phyloP scores from a whole-genome alignment of 2,797 vertebrate species.

The Scleropages formosus region DNA sequence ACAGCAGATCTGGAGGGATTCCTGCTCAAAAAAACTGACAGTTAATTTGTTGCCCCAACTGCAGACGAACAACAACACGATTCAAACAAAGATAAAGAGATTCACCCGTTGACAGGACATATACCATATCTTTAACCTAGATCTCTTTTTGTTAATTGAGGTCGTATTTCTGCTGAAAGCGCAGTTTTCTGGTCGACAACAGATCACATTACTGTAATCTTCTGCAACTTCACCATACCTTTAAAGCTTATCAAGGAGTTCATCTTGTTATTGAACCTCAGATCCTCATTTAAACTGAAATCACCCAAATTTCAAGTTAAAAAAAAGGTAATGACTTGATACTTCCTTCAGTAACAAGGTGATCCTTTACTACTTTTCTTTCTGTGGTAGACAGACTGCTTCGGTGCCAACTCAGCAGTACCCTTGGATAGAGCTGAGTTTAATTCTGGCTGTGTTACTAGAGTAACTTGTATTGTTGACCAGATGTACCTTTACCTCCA shows the following conservation, averaged over 20 bases:
- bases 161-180: not conserved
- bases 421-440: no score
- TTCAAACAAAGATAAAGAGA: conserved; percentile 18
- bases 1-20: no score
- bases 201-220: not conserved
- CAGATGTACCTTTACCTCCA: no score
- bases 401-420: no score
- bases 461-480: no score
- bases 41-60: no score
- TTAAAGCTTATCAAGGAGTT: not conserved
- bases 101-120: not conserved
- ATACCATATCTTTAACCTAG: conserved; percentile 6
- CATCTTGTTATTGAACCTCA: not conserved
- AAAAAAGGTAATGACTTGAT: not conserved
- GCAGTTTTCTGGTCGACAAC: not conserved
- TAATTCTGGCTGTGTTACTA: no score
- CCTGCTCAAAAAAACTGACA: no score
- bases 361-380: no score
- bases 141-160: not conserved
- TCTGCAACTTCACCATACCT: not conserved
- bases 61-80: no score
- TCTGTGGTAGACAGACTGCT: no score
- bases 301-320: not conserved
- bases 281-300: not conserved
- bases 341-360: no score